Evolutionary conservation across 2,797 vertebrate species (phyloP), one percentile per base, ranked within the genome.

Genomic region (Uromys caudimaculatus): DNA sequence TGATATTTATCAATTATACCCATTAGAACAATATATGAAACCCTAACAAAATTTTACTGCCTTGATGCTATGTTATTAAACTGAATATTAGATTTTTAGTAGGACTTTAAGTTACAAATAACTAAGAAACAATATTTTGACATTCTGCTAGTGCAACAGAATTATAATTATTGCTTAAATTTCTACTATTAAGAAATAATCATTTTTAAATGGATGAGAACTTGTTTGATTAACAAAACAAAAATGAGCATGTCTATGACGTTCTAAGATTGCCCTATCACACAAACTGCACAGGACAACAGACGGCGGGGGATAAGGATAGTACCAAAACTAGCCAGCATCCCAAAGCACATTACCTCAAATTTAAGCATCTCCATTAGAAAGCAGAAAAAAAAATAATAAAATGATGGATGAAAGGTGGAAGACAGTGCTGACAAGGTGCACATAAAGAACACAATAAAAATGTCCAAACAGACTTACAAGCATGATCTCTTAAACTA

Each of bases 281-380:
- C 7, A 96, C 19, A 97, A 84, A 96, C 86, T 58, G 77, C 83
- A 88, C 56, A 29, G 41, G 93, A 93, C 16, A 91, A 93, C 1
- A 94, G 82, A 92, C 95, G 7, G 32, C 84, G 19, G 10, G 52
- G 86, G 52, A 94, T 75, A 89, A 86, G 67, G 64, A 23, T 38
- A 95, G 73, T 67, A 95, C 32, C 85, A 85, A 86, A 60, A 92
- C 44, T 73, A 95, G 90, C 95, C 98, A 93, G 60, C n/a, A 90
- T 98, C 95, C 84, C 44, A 94, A 97, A 97, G 89, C 95, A 87
- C 97, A 98, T 99, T 99, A 99, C 99, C 99, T 99, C 98, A 94
- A 99, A 98, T 99, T 99, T 99, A 99, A 98, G 98, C 95, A 99
- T 98, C 99, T 99, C 98, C 98, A 97, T 97, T 97, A 99, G 97